Evolutionary conservation across 2,113 vertebrate genomes (phyloP), one percentile per base, ranked within the genome.

Genomic region (Xiphophorus hellerii): DNA sequence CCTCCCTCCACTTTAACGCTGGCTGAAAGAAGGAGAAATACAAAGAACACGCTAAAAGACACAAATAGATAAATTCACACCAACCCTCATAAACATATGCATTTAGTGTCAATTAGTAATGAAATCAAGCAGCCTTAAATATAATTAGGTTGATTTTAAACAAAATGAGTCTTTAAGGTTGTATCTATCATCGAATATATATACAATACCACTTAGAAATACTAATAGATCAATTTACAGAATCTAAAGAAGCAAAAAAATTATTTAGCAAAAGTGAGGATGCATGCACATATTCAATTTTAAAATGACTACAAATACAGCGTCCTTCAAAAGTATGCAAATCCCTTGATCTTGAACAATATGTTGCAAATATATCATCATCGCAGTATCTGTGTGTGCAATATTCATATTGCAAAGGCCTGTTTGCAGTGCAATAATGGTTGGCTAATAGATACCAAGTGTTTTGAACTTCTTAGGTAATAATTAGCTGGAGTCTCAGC

Each of bases 1-100:
- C 63, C 62, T 74, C 73, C 63, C 62, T 74, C 71, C 35, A 69
- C 60, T 65, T 73, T 66, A 78, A 65, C 48, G 66, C 79, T 33
- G 69, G 62, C 82, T 84, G 54, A 86, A 87, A 89, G 84, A 77
- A 63, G 48, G 74, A 70, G 65, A 80, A 65, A 87, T 76, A 62
- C 63, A 79, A 80, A 54, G 35, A 31, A 79, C 33, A 51, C 73
- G 76, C 89, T 87, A 76, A 88, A 87, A 69, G 65, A 62, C 80
- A 42, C 44, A 78, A 73, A 71, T 51, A 48, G 64, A 82, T 12
- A 65, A 51, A 67, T 33, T 78, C 65, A 85, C 76, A 73, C 9
- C 37, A 28, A 75, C 42, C 62, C 29, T 73, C 17, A 79, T 33
- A 73, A 31, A 66, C n/a, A 54, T 28, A 76, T n/a, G 79, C 37